Conservation (phyloP, 2,888 invertebrate genomes). For the Chironomus riparius region DNA sequence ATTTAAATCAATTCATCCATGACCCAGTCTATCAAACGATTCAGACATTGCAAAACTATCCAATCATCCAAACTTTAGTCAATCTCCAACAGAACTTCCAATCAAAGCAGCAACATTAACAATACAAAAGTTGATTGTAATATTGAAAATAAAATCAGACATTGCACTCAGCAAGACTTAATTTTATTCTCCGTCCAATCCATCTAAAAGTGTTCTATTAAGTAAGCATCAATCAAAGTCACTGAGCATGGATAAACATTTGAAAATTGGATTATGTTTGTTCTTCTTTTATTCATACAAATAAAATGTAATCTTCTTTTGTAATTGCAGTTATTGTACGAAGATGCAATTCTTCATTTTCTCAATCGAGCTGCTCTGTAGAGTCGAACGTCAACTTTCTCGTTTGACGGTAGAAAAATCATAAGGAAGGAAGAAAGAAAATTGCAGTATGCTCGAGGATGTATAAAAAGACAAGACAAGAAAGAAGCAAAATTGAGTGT, state of each 20-base stretch:
- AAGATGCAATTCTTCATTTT: not conserved
- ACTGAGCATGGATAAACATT: not conserved
- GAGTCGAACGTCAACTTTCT: too few relatives aligned
- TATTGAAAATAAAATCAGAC: not conserved
- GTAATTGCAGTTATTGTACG: not conserved
- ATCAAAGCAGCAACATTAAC: not conserved
- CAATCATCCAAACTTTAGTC: too few relatives aligned
- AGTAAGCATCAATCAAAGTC: constrained; percentile 6
- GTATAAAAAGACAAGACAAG: too few relatives aligned
- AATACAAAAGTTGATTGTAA: not conserved
- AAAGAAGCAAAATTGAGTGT: not conserved
- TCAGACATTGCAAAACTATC: too few relatives aligned
- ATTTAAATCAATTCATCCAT: too few relatives aligned
- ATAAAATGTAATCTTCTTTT: not conserved
- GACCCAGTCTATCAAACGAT: too few relatives aligned
- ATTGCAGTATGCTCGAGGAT: too few relatives aligned
- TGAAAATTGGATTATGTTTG: not conserved
- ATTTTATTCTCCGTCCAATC: not conserved
- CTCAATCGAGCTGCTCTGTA: too few relatives aligned
- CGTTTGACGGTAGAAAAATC: too few relatives aligned
- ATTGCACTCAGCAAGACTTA: not conserved
- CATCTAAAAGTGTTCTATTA: not conserved
- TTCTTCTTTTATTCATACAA: too few relatives aligned
- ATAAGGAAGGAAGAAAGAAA: too few relatives aligned
- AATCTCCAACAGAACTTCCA: too few relatives aligned